Evolutionary conservation across 2,888 invertebrate species (phyloP).

Genomic region (Odontomyia ornata): DNA sequence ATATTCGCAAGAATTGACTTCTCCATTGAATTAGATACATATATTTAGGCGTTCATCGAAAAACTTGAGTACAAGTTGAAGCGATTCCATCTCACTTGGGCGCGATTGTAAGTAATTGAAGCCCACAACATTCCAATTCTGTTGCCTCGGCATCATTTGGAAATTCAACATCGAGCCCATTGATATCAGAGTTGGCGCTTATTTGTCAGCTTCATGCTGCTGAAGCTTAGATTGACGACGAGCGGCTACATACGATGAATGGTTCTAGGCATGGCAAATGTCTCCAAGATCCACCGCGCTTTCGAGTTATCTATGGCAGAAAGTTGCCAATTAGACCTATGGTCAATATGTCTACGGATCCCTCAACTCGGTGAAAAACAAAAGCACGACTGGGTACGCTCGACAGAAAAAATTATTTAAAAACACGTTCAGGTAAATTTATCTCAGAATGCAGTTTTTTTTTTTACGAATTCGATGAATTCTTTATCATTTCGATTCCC

Average conservation of each 20-base stretch:
- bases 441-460: neutral
- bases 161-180: neutral
- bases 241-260: conserved; percentile 3
- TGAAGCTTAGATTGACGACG: neutral
- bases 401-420: neutral
- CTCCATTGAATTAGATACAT: conserved; percentile 25
- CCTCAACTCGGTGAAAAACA: neutral
- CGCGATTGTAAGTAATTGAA: conserved; percentile 15
- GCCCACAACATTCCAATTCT: conserved; percentile 29
- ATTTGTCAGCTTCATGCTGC: conserved; percentile 20
- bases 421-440: neutral
- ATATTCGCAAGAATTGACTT: neutral
- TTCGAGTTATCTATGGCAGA: neutral
- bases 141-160: conserved; percentile 11
- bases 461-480: neutral
- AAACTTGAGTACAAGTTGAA: neutral
- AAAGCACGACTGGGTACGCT: neutral
- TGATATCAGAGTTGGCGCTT: neutral
- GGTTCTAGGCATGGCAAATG: conserved; percentile 16
- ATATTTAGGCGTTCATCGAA: conserved; percentile 34
- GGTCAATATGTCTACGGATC: neutral
- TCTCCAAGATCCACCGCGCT: conserved; percentile 14
- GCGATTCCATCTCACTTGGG: neutral
- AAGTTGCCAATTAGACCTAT: neutral
- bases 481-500: conserved; percentile 14